Conservation (phyloP, 2,797 vertebrate species). For the Taeniopygia guttata region DNA sequence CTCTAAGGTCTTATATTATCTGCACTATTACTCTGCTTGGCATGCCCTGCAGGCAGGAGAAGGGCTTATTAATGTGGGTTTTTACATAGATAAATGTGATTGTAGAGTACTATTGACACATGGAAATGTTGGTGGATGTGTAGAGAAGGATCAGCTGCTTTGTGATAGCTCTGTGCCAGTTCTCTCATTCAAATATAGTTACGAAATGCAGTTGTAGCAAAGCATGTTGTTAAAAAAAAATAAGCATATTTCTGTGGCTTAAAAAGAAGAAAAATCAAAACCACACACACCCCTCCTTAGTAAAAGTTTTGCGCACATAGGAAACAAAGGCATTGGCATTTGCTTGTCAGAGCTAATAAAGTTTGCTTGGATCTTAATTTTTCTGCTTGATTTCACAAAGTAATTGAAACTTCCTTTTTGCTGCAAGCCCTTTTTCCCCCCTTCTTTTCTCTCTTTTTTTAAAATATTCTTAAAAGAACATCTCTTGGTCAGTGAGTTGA, state of each 20-base stretch:
- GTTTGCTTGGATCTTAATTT: conserved; percentile 82
- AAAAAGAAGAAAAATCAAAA: conserved; percentile 20
- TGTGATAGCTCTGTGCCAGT: background rate
- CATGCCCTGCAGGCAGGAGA: background rate
- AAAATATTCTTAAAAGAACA: conserved; percentile 64
- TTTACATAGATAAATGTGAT: background rate
- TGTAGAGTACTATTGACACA: conserved; percentile 10
- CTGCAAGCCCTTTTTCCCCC: background rate
- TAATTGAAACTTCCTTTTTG: conserved; percentile 82
- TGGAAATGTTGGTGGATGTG: background rate
- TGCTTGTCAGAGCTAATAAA: conserved; percentile 81
- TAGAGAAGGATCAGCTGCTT: conserved; percentile 15
- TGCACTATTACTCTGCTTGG: background rate
- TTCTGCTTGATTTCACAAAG: conserved; percentile 81
- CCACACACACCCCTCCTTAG: background rate
- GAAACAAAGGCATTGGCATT: conserved; percentile 71
- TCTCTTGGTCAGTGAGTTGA: conserved; percentile 72
- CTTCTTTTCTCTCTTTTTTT: background rate
- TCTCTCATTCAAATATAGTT: background rate
- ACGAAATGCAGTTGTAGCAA: background rate
- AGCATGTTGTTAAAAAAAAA: background rate
- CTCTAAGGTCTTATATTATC: background rate
- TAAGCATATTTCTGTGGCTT: conserved; percentile 34
- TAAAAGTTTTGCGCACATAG: conserved; percentile 26
- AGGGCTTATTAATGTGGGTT: background rate